Evolutionary conservation across 2,888 invertebrate genomes (phyloP).

Genomic region (Drosophila picticornis): DNA sequence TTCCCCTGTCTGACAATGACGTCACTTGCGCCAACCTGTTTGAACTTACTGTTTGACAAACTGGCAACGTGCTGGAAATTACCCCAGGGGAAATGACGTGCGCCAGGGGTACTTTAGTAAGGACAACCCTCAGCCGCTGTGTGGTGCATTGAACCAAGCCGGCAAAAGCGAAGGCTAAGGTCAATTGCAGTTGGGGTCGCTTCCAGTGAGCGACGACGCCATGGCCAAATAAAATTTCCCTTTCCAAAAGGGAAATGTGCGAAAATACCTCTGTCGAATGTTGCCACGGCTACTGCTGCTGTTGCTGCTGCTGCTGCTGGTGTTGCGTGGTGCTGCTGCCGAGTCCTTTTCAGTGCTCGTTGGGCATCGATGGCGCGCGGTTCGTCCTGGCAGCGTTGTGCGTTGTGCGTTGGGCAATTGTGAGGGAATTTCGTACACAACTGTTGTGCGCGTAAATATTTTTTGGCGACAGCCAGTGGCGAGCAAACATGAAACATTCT

Average conservation of each 20-base stretch:
- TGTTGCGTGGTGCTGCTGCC: slow-evolving; percentile 3
- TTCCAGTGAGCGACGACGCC: slow-evolving; percentile 64
- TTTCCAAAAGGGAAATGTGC: slow-evolving; percentile 47
- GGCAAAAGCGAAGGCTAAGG: slow-evolving; percentile 80
- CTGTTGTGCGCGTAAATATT: slow-evolving; percentile 37
- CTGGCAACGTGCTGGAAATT: slow-evolving; percentile 15
- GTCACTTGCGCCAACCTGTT: slow-evolving; percentile 72
- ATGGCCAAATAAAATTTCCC: slow-evolving; percentile 36
- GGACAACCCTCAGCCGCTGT: slow-evolving; percentile 44
- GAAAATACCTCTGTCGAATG: slow-evolving; percentile 46
- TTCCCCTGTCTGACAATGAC: slow-evolving; percentile 51
- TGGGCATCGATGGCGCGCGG: slow-evolving; percentile 64
- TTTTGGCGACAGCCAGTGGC: slow-evolving; percentile 40
- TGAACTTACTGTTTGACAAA: slow-evolving; percentile 34
- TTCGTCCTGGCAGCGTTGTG: slow-evolving; percentile 34
- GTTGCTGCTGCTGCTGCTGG: not conserved
- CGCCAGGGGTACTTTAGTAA: slow-evolving; percentile 28
- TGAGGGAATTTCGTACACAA: slow-evolving; percentile 9
- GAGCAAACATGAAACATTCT: slow-evolving; percentile 59
- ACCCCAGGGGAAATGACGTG: slow-evolving; percentile 29
- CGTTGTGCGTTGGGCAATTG: slow-evolving; percentile 10
- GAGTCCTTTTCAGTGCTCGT: slow-evolving; percentile 54
- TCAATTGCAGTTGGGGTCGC: slow-evolving; percentile 65
- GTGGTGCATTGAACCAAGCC: slow-evolving; percentile 72
- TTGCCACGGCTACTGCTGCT: slow-evolving; percentile 7